A percentile compares a stretch with the other conserved stretches of the same genome.
phyloP scores from a whole-genome alignment of 1,140 invertebrate genomes.

The Drosophila pandora region DNA sequence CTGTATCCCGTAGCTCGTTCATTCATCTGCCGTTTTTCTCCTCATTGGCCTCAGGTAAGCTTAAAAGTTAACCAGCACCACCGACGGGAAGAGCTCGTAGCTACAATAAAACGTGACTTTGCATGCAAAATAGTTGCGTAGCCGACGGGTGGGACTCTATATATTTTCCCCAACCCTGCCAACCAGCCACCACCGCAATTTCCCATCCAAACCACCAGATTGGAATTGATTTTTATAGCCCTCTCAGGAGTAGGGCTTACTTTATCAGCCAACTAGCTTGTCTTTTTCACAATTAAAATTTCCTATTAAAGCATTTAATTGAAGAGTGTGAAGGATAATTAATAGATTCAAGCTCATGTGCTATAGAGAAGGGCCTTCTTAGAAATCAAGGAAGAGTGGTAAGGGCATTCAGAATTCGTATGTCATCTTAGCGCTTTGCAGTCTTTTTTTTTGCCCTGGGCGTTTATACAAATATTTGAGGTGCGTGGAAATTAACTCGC shows the following conservation, averaged over 20 bases:
- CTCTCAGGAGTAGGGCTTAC: slow-evolving; percentile 23
- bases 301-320: not conserved
- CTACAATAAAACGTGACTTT: slow-evolving; percentile 79
- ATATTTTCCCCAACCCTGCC: not conserved
- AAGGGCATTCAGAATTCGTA: not conserved
- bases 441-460: slow-evolving; percentile 25
- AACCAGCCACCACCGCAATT: not conserved
- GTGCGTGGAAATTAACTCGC: slow-evolving; percentile 75
- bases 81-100: slow-evolving; percentile 60
- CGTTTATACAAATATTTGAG: slow-evolving; percentile 66
- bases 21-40: slow-evolving; percentile 16
- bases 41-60: slow-evolving; percentile 66
- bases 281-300: slow-evolving; percentile 2
- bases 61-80: slow-evolving; percentile 68
- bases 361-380: too few species aligned
- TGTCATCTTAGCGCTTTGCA: not conserved
- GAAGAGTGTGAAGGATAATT: not conserved
- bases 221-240: slow-evolving; percentile 69
- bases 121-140: slow-evolving; percentile 79
- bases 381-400: not conserved
- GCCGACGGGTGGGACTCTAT: slow-evolving; percentile 25
- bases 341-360: too few species aligned
- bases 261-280: slow-evolving; percentile 17
- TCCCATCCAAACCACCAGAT: slow-evolving; percentile 29
- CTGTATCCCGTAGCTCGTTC: slow-evolving; percentile 3